These are phyloP conservation scores for Phylloscopus collybita DNA, from an alignment of 2,797 vertebrate genomes.

Conservation along the genomic window DNA sequence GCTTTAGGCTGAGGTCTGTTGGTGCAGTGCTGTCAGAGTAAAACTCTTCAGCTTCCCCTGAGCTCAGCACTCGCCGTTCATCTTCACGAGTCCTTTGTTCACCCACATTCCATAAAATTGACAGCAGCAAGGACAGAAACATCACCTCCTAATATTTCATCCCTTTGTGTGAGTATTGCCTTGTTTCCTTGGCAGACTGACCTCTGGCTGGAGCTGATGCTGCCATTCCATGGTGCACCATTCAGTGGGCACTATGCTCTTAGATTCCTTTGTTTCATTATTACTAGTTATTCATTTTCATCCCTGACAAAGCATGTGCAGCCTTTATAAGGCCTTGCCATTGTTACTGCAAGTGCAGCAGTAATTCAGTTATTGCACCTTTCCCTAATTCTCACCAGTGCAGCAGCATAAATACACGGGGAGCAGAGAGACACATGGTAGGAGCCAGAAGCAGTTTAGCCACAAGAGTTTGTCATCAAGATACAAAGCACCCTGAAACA, in stretches of 20 bases:
- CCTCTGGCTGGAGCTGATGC: not conserved
- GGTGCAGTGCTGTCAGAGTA: not conserved
- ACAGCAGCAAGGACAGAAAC: not conserved
- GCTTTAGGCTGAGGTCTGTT: not conserved
- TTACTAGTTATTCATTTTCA: not conserved
- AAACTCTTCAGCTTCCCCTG: not conserved
- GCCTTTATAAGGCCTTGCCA: not conserved
- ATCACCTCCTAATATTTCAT: not conserved
- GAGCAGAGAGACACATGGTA: not conserved
- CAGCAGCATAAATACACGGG: not conserved
- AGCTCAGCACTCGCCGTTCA: not conserved
- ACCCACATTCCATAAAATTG: not conserved
- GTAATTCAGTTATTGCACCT: not conserved
- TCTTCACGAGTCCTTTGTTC: not conserved
- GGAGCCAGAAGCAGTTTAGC: constrained; percentile 18
- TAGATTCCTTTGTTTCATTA: not conserved
- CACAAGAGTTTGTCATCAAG: not conserved
- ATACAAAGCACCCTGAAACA: not conserved
- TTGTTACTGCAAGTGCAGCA: not conserved
- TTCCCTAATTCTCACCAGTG: not conserved
- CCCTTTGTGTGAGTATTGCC: not conserved
- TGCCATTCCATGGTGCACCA: not conserved
- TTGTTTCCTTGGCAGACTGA: not conserved
- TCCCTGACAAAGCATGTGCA: not conserved
- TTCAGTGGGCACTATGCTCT: not conserved